Percentiles rank a stretch among this genome's conserved stretches.
Conservation (phyloP, 2,113 vertebrate genomes). For the Malurus alboscapulatus region DNA sequence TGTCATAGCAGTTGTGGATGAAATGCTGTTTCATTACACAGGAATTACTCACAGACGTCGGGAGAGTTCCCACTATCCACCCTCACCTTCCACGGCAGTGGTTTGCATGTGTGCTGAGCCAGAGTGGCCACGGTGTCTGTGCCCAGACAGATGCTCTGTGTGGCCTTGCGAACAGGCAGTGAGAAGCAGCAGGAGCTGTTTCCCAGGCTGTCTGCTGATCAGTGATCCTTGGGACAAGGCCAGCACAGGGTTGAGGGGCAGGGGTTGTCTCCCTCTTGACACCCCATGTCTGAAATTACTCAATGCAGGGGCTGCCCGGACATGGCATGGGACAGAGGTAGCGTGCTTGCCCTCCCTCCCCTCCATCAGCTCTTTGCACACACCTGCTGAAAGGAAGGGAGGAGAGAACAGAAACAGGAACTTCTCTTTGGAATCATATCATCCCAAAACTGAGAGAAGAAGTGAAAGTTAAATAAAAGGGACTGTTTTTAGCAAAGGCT, state of each 20-base stretch:
- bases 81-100: fast-evolving
- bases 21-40: not conserved
- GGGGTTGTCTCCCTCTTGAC: fast-evolving
- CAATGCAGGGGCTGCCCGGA: not conserved
- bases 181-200: fast-evolving
- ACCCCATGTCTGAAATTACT: not conserved
- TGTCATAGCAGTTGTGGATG: not conserved
- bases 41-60: not conserved
- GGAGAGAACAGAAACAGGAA: not conserved
- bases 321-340: fast-evolving
- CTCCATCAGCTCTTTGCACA: fast-evolving
- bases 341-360: fast-evolving
- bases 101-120: fast-evolving
- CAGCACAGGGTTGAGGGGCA: not conserved
- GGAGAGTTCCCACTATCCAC: not conserved
- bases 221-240: not conserved
- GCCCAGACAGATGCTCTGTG: fast-evolving
- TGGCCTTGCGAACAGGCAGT: not conserved
- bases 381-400: not conserved
- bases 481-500: not conserved
- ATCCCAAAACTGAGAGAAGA: slow-evolving; percentile 52
- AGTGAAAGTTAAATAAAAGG: not conserved
- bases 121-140: fast-evolving
- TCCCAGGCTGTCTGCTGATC: not conserved
- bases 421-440: not conserved